A percentile compares a stretch with the other conserved stretches of the same genome.
phyloP scores from a whole-genome alignment of 2,797 vertebrate genomes.

The Lepilemur ruficaudatus region DNA sequence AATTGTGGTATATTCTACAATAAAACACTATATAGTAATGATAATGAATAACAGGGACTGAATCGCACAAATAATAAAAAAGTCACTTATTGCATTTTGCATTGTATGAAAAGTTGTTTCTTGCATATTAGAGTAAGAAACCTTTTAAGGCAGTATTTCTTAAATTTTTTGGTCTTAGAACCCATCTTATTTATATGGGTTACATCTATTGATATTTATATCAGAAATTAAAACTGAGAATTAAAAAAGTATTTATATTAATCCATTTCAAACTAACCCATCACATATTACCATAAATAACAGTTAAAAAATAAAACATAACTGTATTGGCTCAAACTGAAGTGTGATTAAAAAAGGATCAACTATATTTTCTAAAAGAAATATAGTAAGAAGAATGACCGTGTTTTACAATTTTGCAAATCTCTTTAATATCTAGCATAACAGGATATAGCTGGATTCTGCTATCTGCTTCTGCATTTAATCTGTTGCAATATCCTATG shows the following conservation, averaged over 20 bases:
- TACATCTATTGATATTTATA: neutral
- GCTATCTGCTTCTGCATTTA: neutral
- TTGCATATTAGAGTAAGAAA: neutral
- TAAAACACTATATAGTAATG: neutral
- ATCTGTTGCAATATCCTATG: neutral
- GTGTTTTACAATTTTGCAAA: neutral
- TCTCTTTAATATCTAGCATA: neutral
- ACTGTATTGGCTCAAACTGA: neutral
- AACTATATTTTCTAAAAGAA: neutral
- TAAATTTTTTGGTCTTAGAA: neutral
- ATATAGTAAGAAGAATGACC: neutral
- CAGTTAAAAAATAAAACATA: neutral
- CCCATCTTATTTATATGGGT: neutral
- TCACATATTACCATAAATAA: neutral
- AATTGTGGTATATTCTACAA: neutral
- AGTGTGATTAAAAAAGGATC: neutral
- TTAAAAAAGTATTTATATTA: constrained; percentile 1
- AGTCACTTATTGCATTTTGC: neutral
- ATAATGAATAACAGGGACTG: neutral
- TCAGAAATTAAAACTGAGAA: neutral
- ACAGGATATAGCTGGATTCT: neutral
- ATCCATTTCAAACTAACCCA: neutral
- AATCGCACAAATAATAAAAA: neutral
- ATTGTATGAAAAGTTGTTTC: constrained; percentile 2
- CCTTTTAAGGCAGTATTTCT: neutral